Evolutionary conservation across 2,113 vertebrate genomes (phyloP).

Genomic region (Silurus asotus): DNA sequence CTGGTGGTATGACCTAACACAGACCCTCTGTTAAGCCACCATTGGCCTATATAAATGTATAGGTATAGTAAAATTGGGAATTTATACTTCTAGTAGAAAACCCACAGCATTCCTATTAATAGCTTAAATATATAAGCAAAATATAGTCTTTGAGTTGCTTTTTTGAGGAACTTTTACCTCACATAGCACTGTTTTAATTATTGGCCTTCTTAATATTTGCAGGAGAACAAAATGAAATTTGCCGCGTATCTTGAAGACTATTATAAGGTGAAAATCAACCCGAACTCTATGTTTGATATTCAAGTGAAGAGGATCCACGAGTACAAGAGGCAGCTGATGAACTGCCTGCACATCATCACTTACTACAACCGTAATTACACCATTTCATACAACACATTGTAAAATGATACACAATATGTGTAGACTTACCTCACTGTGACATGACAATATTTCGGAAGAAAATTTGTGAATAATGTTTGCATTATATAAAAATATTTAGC

Average conservation of each 20-base stretch:
- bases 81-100: not conserved
- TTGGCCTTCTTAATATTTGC: not conserved
- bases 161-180: not conserved
- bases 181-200: not conserved
- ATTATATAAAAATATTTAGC: not conserved
- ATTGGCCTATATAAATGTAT: not conserved
- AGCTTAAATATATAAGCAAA: not conserved
- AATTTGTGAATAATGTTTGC: not conserved
- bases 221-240: slow-evolving; percentile 94
- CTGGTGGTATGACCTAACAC: too few relatives aligned
- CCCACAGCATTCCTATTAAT: not conserved
- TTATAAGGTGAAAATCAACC: slow-evolving; percentile 90
- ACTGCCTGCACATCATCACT: slow-evolving; percentile 89
- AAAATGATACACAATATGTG: not conserved
- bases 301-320: slow-evolving; percentile 92
- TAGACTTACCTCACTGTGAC: not conserved
- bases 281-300: slow-evolving; percentile 89
- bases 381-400: not conserved
- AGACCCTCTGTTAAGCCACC: too few relatives aligned
- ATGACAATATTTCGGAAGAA: not conserved
- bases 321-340: slow-evolving; percentile 89
- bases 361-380: slow-evolving; percentile 82
- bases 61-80: not conserved
- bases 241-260: slow-evolving; percentile 81
- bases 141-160: not conserved